These are phyloP conservation scores for Leucophenga montana DNA, from an alignment of 2,888 invertebrate genomes.

Conservation along the genomic window DNA sequence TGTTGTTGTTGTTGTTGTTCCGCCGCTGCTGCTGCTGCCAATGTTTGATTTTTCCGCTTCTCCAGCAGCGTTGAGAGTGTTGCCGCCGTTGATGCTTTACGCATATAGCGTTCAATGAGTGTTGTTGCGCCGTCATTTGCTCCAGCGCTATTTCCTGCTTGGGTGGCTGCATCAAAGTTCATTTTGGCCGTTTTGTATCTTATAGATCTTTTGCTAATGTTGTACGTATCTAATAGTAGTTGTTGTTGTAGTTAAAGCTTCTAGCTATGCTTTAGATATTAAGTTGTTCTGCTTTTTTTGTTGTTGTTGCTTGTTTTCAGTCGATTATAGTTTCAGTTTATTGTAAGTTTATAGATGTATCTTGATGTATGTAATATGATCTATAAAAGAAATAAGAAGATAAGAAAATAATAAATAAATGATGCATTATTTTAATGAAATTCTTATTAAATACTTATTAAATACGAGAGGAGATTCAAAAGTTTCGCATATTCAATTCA, in stretches of 20 bases:
- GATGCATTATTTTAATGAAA: too few relatives aligned
- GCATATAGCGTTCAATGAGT: not conserved
- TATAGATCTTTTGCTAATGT: not conserved
- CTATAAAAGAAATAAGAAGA: not conserved
- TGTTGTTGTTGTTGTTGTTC: conserved; percentile 22
- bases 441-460: too few relatives aligned
- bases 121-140: not conserved
- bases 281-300: too few relatives aligned
- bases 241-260: not conserved
- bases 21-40: not conserved
- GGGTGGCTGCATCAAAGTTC: too few relatives aligned
- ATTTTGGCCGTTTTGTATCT: too few relatives aligned
- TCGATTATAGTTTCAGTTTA: conserved; percentile 7
- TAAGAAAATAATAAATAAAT: not conserved
- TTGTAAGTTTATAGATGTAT: conserved; percentile 2
- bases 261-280: not conserved
- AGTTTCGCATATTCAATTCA: too few relatives aligned
- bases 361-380: not conserved
- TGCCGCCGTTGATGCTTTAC: conserved; percentile 18
- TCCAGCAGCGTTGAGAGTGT: conserved; percentile 34
- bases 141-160: too few relatives aligned
- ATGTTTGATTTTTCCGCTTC: not conserved
- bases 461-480: too few relatives aligned
- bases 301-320: not conserved
- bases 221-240: not conserved